Conservation (phyloP, 2,888 invertebrate genomes). For the Brachypalpus laphriformis region DNA sequence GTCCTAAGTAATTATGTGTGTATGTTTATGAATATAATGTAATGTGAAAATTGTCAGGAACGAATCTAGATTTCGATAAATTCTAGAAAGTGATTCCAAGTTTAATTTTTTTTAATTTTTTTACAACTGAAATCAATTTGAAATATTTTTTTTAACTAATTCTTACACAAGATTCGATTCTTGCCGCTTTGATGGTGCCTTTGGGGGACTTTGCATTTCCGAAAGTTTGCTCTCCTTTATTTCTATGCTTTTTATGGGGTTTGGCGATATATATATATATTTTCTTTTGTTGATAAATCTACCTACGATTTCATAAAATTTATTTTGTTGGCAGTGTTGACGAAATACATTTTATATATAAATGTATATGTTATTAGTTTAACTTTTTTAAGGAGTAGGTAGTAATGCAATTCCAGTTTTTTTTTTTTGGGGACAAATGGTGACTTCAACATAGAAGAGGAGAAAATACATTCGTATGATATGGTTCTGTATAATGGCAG, state of each 20-base stretch:
- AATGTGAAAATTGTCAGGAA: conserved; percentile 61
- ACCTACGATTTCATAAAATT: conserved; percentile 67
- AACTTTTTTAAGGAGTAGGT: conserved; percentile 28
- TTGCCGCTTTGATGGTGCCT: conserved; percentile 35
- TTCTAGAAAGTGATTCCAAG: conserved; percentile 32
- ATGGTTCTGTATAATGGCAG: conserved; percentile 74
- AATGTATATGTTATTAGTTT: conserved; percentile 34
- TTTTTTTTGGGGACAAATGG: conserved; percentile 44
- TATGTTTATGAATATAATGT: conserved; percentile 40
- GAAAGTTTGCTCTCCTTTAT: conserved; percentile 7
- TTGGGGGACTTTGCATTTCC: conserved; percentile 38
- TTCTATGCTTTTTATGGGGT: conserved; percentile 4
- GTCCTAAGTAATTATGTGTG: conserved; percentile 39
- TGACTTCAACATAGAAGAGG: conserved; percentile 57
- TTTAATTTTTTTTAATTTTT: conserved; percentile 12
- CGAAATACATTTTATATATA: conserved; percentile 46
- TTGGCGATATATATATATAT: conserved; percentile 8
- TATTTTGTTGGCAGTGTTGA: conserved; percentile 72
- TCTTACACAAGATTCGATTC: conserved; percentile 33
- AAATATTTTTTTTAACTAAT: conserved; percentile 27
- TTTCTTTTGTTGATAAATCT: conserved; percentile 58
- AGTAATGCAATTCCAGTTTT: conserved; percentile 38
- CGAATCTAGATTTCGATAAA: conserved; percentile 53
- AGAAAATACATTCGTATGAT: conserved; percentile 70
- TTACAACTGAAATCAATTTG: conserved; percentile 40